Percentiles rank a stretch among this genome's conserved stretches.
Evolutionary conservation across 2,113 vertebrate species (phyloP).

Genomic region (Oreochromis aureus): DNA sequence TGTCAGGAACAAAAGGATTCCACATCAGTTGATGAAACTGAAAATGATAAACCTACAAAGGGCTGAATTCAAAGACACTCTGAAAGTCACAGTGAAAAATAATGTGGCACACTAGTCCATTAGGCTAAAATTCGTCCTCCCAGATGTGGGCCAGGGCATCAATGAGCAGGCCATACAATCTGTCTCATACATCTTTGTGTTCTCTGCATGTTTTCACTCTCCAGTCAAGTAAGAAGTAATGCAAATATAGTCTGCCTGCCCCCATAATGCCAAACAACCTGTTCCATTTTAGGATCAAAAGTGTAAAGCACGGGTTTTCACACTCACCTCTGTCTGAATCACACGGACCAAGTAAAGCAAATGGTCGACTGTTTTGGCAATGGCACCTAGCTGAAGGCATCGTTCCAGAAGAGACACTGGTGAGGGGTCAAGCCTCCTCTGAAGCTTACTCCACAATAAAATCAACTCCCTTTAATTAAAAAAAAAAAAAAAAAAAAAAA

Average conservation of each 20-base stretch:
- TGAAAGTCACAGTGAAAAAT: background rate
- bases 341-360: slow-evolving; percentile 93
- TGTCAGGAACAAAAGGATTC: background rate
- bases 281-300: background rate
- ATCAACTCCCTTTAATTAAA: slow-evolving; percentile 83
- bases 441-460: slow-evolving; percentile 94
- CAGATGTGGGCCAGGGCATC: background rate
- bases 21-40: background rate
- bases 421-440: slow-evolving; percentile 89
- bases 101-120: background rate
- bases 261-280: background rate
- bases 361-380: slow-evolving; percentile 92
- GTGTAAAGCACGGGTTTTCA: background rate
- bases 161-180: background rate
- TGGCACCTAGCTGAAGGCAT: slow-evolving; percentile 94
- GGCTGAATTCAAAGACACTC: background rate
- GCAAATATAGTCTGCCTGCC: background rate
- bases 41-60: background rate
- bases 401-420: slow-evolving; percentile 88
- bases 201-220: background rate
- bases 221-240: background rate
- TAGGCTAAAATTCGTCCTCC: background rate
- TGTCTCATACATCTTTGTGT: background rate
- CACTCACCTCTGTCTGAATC: slow-evolving; percentile 88
- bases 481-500: background rate